Evolutionary conservation across 2,113 vertebrate species (phyloP), one percentile per base, ranked within the genome.

Genomic region (Ctenomys sociabilis): DNA sequence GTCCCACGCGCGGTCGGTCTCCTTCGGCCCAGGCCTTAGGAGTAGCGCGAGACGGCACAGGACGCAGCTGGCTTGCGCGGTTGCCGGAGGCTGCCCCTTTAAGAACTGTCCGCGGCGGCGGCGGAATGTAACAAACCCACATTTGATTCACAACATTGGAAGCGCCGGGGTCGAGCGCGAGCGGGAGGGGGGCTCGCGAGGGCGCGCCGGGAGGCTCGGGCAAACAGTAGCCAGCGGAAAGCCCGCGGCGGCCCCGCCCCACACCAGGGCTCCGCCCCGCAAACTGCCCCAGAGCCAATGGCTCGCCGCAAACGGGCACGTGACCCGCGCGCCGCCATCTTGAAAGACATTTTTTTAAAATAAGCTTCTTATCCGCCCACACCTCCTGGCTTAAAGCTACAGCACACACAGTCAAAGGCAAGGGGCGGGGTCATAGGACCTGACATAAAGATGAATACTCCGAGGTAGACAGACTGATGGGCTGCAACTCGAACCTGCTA

Each of bases 111-210:
- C 94, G 94, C 91, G 64, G 96, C 97, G 83, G 87, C 90, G 68
- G 96, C 94, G 87, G 96, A 96, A 97, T 96, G 97, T 70, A 97
- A 98, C 95, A 96, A 97, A 97, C 94, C 96, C 87, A 96, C 98
- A 86, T 98, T 98, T 97, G 96, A 98, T 98, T 98, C 98, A 97
- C 98, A 98, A 98, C 98, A 99, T 98, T 98, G 95, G 96, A 95
- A 98, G 96, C 98, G 97, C 98, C 98, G 98, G 92, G 98, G 98
- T 97, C 95, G 98, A 98, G 97, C 97, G 97, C 37, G 75, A 97
- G 94, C 92, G 93, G 97, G 97, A 94, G 96, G 97, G 97, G 96
- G 98, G 93, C 96, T 92, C 91, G 86, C 95, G 92, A 95, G 95
- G 81, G 86, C 92, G 96, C 95, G 95, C 96, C 72, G 12, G 84